Base-by-base conservation (phyloP, 2,113 vertebrate genomes). In the Equus przewalskii region DNA sequence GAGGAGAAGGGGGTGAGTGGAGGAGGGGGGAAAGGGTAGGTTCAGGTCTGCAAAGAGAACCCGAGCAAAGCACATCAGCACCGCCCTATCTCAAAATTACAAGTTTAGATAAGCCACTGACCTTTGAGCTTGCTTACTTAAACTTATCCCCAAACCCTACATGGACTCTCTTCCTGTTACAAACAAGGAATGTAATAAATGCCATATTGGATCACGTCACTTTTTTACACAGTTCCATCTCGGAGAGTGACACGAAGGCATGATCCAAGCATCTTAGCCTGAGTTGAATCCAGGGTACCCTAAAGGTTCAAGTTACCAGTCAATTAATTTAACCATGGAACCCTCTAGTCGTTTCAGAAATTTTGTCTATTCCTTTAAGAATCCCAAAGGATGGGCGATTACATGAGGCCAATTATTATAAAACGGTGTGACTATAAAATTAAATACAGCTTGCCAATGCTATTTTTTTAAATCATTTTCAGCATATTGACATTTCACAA, bases 271-370 rank as follows among this genome's bases (percentile, higher is more conserved):
- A 10, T 89, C 56, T 13, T 85, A 16, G 41, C 33, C 76, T 18
- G 14, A 60, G 51, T 78, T 81, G 91, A 91, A 78, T 30, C 15
- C 26, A 89, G n/a, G 56, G 16, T 7, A 51, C 11, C 18, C 24
- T 60, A 62, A 93, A 91, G 46, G n/a, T 60, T 75, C 58, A 95
- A 33, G 67, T 69, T n/a, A 36, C 22, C 7, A 58, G 36, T 19
- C 78, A 96, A 30, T 58, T 87, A 89, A 33, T 62, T 8, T 46
- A 93, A 94, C n/a, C 73, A 83, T 18, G 94, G 65, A 91, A 86
- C 13, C 13, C 15, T 91, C 44, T 70, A 33, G n/a, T 67, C 6
- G 3, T 65, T 82, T 54, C 89, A 58, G 16, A 88, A n/a, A n/a
- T 89, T 85, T 91, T 26, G 89, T 76, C 26, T 33, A 26, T 41